These are phyloP conservation scores for Montipora sp. DNA, from an alignment of 64 coral and sea anemone genomes.

Conservation along the genomic window DNA sequence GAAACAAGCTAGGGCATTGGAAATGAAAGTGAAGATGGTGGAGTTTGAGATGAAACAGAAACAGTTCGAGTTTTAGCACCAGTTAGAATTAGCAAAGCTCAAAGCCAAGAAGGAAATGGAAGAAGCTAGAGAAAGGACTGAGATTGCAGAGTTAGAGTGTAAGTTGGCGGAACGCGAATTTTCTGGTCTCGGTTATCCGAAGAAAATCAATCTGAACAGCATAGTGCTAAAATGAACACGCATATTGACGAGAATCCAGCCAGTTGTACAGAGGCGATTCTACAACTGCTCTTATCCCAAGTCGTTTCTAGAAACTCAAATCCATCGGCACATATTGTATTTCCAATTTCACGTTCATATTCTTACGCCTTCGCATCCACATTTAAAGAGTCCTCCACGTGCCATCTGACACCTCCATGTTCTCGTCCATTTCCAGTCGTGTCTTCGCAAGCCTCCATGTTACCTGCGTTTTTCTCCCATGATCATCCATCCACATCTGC, in stretches of 20 bases:
- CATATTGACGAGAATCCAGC: not conserved
- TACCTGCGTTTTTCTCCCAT: not conserved
- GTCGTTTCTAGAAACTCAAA: not conserved
- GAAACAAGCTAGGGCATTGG: not conserved
- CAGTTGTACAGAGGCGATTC: not conserved
- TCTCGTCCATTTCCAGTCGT: not conserved
- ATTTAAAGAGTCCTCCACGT: not conserved
- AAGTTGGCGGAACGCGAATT: not conserved
- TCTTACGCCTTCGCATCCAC: not conserved
- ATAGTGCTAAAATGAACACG: not conserved
- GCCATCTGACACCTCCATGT: not conserved
- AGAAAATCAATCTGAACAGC: not conserved
- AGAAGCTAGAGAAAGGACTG: not conserved
- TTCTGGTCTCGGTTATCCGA: not conserved
- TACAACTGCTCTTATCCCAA: not conserved
- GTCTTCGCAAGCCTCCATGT: not conserved
- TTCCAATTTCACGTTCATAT: not conserved
- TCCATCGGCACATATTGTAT: not conserved
- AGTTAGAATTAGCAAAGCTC: conserved; percentile 2
- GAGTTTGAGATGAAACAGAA: conserved; percentile 2
- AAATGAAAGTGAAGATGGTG: not conserved
- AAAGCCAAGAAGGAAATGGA: not conserved
- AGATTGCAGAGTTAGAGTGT: conserved; percentile 10
- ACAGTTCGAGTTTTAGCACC: not conserved
- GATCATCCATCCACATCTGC: not conserved